Conservation (phyloP, 37 sponge, comb jelly and placozoan species). For the Diacarnus erythraeanus region DNA sequence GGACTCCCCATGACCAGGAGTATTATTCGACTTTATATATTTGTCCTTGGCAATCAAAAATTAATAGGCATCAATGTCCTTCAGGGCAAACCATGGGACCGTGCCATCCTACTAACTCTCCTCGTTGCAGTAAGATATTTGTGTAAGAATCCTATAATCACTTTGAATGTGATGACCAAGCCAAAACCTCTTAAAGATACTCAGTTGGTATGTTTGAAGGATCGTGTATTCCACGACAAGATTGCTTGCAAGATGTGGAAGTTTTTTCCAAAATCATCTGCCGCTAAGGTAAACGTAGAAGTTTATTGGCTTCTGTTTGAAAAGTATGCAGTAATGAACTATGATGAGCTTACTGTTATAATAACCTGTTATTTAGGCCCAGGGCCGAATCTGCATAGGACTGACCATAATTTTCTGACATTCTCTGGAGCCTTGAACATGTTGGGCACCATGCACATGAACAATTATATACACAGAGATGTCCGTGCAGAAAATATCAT, state of each 20-base stretch:
- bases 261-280: neutral
- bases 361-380: neutral
- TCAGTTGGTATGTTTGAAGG: neutral
- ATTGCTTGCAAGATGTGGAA: neutral
- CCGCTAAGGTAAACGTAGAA: neutral
- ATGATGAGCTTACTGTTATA: neutral
- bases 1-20: neutral
- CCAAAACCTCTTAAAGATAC: neutral
- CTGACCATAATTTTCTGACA: neutral
- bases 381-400: neutral
- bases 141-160: neutral
- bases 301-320: neutral
- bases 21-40: neutral
- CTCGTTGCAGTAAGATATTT: neutral
- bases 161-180: neutral
- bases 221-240: neutral
- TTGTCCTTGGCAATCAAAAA: neutral
- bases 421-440: neutral
- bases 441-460: neutral
- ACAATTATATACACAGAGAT: neutral
- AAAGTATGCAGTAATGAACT: neutral
- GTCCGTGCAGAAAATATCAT: neutral
- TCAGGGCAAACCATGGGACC: neutral
- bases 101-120: neutral
- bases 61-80: neutral